These are phyloP conservation scores for Prinia subflava DNA, from an alignment of 2,113 vertebrate genomes.

Conservation along the genomic window DNA sequence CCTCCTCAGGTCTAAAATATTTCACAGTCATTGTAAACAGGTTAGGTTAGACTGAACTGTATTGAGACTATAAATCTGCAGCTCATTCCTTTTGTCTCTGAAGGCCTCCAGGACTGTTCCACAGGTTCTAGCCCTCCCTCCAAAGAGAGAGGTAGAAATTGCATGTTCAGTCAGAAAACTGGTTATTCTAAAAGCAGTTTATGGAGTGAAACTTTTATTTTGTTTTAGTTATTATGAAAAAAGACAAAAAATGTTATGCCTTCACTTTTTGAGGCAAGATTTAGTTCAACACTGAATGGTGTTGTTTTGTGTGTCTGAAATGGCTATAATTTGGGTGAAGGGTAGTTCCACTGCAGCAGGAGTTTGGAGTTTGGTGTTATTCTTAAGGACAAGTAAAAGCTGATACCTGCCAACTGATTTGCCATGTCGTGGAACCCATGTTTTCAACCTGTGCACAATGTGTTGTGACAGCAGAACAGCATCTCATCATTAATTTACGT, in stretches of 20 bases:
- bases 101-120: neutral
- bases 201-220: rapidly evolving
- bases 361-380: neutral
- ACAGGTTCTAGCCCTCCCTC: neutral
- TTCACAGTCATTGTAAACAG: neutral
- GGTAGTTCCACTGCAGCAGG: neutral
- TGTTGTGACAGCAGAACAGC: constrained; percentile 13
- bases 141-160: neutral
- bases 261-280: neutral
- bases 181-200: neutral
- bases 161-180: neutral
- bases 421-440: neutral
- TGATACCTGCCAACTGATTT: neutral
- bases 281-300: neutral
- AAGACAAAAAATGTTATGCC: neutral
- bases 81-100: neutral
- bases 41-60: neutral
- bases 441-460: neutral
- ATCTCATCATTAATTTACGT: neutral
- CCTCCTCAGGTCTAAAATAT: neutral
- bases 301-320: neutral
- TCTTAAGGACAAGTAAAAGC: neutral
- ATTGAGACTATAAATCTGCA: neutral
- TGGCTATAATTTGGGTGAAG: neutral
- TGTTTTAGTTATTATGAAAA: neutral